Evolutionary conservation across 2,888 invertebrate species (phyloP).

Genomic region (Lasioglossum leucozonium): DNA sequence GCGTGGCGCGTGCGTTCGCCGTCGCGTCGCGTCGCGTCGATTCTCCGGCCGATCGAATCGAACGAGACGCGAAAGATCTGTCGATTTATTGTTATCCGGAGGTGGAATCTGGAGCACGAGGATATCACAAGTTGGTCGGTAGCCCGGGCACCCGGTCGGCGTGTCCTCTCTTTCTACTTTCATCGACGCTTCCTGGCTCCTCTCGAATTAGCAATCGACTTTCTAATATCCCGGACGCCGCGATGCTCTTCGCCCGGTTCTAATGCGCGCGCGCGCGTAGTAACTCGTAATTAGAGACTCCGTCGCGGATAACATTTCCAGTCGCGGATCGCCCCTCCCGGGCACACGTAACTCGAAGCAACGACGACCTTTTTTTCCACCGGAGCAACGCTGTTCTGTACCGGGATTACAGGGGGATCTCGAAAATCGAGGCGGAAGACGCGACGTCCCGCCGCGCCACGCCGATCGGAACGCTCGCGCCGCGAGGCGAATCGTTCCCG

Average conservation of each 20-base stretch:
- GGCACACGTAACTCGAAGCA: constrained; percentile 62
- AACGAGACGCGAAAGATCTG: constrained; percentile 26
- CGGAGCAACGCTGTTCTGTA: constrained; percentile 22
- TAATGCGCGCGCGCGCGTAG: constrained; percentile 47
- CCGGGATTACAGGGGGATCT: not conserved
- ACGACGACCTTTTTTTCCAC: constrained; percentile 10
- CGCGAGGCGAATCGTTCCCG: not conserved
- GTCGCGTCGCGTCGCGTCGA: not conserved
- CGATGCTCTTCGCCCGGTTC: constrained; percentile 21
- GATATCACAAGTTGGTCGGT: constrained; percentile 44
- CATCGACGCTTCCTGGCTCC: constrained; percentile 46
- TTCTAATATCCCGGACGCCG: constrained; percentile 44
- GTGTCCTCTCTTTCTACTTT: constrained; percentile 61
- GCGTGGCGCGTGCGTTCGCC: not conserved
- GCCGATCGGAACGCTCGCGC: not conserved
- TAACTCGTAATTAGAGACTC: constrained; percentile 69
- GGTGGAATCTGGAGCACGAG: not conserved
- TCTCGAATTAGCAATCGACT: constrained; percentile 48
- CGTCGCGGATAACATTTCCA: constrained; percentile 69
- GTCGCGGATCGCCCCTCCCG: constrained; percentile 37
- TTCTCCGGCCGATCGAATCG: constrained; percentile 25
- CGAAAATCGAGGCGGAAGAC: constrained; percentile 1
- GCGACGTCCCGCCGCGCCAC: not conserved
- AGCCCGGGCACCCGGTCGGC: constrained; percentile 9
- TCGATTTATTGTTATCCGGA: constrained; percentile 49